Evolutionary conservation across 2,888 invertebrate species (phyloP), one percentile per base, ranked within the genome.

Genomic region (Lysandra coridon): DNA sequence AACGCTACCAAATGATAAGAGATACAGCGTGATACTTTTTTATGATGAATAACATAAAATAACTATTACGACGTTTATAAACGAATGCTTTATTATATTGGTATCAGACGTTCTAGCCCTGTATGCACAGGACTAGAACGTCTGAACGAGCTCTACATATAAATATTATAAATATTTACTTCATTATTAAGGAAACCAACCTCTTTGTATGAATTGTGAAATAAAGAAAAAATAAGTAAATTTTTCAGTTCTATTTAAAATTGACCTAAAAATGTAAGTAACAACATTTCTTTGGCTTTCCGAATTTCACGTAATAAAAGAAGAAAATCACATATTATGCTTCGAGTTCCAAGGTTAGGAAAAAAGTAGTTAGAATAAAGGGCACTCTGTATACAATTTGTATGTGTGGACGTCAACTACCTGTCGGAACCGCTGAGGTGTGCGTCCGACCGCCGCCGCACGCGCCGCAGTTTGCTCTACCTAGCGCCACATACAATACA

Each of bases 1-100:
- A 85, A 90, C 87, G 89, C 90, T 86, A 85, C 86, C 86, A 87
- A 87, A 89, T 93, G 93, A 93, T 93, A 93, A 93, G 89, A 84
- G 81, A 86, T 93, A 93, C 88, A 90, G 90, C 57, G 0, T 88
- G 92, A 83, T 84, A 12, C 0, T 33, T 12, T 69, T 37, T 69
- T 14, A 69, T 14, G 30, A 7, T 30, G 2, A 62, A 23, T 62
- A 23, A 30, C 23, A 62, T 10, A 23, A 23, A 62, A 62, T 49
- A 49, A 49, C 1, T 10, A 44, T 2, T 44, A 14, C 49, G 12
- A 12, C 14, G 1, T 17, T 57, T 57, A 17, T 57, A 57, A 57
- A 17, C 4, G 4, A 17, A 17, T 57, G 57, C 17, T 12, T 49
- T 2, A 49, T 10, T 49, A 49, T 1, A 57, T 57, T 57, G 57